Percentiles rank a stretch among this genome's conserved stretches.
These are phyloP conservation scores for Neopipo cinnamomea DNA, from an alignment of 2,113 vertebrate species.

Conservation along the genomic window DNA sequence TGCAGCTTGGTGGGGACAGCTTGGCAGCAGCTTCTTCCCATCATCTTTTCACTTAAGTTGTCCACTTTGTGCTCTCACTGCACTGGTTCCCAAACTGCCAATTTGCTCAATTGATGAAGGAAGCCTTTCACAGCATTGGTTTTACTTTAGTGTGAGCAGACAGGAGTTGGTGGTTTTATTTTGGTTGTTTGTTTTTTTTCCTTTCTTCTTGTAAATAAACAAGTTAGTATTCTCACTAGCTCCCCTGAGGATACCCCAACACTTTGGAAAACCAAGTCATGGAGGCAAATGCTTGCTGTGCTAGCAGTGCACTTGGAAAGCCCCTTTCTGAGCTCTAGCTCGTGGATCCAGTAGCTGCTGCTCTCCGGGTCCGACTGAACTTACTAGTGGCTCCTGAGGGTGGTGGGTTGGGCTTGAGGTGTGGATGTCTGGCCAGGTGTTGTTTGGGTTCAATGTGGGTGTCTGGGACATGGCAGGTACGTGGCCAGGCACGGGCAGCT, in stretches of 20 bases:
- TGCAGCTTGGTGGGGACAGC: background rate
- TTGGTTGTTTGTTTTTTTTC: background rate
- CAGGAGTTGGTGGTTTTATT: background rate
- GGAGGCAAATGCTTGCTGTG: background rate
- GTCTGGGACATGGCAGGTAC: background rate
- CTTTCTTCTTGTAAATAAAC: background rate
- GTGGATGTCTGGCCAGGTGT: background rate
- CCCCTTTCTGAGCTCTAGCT: background rate
- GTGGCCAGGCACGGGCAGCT: accelerated
- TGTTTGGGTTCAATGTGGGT: background rate
- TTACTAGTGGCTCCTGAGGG: background rate
- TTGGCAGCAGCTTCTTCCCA: background rate
- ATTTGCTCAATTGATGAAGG: background rate
- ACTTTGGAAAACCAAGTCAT: background rate
- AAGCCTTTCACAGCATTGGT: background rate
- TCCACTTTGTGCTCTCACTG: background rate
- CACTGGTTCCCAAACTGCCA: background rate
- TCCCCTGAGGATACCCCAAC: background rate
- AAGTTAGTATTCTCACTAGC: background rate
- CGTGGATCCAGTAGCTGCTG: background rate
- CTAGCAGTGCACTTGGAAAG: background rate
- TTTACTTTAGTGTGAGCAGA: background rate
- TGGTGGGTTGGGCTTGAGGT: background rate
- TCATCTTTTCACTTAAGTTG: background rate
- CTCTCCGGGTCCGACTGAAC: background rate